A percentile compares a stretch with the other conserved stretches of the same genome.
Evolutionary conservation across 2,888 invertebrate species (phyloP).

Genomic region (Chydorus sphaericus): DNA sequence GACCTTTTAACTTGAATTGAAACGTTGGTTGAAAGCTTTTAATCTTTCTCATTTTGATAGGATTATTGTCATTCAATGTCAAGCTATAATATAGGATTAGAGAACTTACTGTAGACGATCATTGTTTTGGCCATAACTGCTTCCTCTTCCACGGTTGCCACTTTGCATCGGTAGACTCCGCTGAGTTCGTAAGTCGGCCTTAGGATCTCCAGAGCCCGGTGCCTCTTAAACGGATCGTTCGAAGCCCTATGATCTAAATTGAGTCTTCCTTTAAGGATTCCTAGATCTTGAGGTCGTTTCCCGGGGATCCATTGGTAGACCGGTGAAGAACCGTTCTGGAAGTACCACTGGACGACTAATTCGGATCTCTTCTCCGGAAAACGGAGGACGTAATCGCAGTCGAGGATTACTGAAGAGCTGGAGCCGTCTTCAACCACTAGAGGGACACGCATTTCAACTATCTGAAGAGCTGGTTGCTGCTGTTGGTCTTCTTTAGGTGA

Average conservation of each 20-base stretch:
- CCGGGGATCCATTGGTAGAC: slow-evolving; percentile 67
- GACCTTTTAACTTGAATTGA: no score
- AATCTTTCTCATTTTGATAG: no score
- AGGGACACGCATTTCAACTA: slow-evolving; percentile 44
- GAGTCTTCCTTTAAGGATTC: slow-evolving; percentile 38
- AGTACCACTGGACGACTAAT: slow-evolving; percentile 61
- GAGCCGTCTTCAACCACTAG: slow-evolving; percentile 42
- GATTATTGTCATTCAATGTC: no score
- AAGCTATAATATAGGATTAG: no score
- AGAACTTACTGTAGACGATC: slow-evolving; percentile 50
- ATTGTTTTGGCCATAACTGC: slow-evolving; percentile 45
- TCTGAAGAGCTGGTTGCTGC: slow-evolving; percentile 26
- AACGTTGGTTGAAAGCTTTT: no score
- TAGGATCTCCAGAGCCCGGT: slow-evolving; percentile 51
- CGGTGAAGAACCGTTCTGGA: slow-evolving; percentile 44
- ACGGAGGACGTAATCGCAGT: slow-evolving; percentile 53
- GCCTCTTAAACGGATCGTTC: slow-evolving; percentile 47
- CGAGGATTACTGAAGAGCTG: slow-evolving; percentile 43
- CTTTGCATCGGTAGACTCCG: slow-evolving; percentile 56
- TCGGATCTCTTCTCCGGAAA: slow-evolving; percentile 44
- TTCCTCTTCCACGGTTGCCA: slow-evolving; percentile 52
- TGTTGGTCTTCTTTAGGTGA: no score
- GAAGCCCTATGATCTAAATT: slow-evolving; percentile 49
- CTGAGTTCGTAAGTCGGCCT: slow-evolving; percentile 52
- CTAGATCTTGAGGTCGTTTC: slow-evolving; percentile 28